Evolutionary conservation across 37 sponge, comb jelly and placozoan genomes (phyloP).

Genomic region (Chondrilla cf. caribensis): DNA sequence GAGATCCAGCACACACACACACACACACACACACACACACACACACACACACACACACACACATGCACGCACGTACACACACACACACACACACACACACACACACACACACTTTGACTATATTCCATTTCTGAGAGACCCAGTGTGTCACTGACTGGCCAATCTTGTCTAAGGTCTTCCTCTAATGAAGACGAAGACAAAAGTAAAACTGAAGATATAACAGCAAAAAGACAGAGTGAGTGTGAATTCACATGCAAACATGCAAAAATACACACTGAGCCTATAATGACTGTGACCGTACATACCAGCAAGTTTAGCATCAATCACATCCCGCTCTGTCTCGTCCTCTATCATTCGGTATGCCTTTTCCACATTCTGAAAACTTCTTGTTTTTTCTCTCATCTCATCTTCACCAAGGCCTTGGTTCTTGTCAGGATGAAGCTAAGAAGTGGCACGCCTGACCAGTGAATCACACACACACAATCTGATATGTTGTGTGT

Average conservation of each 20-base stretch:
- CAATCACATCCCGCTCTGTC: not conserved
- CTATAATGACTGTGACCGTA: not conserved
- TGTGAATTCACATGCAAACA: too few relatives aligned
- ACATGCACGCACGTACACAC: not conserved
- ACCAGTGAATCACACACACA: not conserved
- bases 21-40: not conserved
- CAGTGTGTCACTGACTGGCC: conserved; percentile 9
- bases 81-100: not conserved
- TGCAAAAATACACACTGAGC: too few relatives aligned
- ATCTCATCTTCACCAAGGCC: not conserved
- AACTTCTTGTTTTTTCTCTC: not conserved
- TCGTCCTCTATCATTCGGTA: not conserved
- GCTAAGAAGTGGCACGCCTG: not conserved
- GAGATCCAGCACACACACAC: not conserved
- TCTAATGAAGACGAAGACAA: not conserved
- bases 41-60: not conserved
- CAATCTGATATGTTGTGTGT: not conserved
- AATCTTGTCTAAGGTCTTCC: not conserved
- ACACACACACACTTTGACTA: not conserved
- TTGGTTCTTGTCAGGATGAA: conserved; percentile 1
- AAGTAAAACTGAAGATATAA: not conserved
- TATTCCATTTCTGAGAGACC: not conserved
- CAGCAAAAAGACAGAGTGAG: too few relatives aligned
- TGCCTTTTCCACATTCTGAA: conserved; percentile 7
- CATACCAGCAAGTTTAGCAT: not conserved